Base-by-base conservation (phyloP, 1,140 invertebrate genomes). In the Wasmannia auropunctata region DNA sequence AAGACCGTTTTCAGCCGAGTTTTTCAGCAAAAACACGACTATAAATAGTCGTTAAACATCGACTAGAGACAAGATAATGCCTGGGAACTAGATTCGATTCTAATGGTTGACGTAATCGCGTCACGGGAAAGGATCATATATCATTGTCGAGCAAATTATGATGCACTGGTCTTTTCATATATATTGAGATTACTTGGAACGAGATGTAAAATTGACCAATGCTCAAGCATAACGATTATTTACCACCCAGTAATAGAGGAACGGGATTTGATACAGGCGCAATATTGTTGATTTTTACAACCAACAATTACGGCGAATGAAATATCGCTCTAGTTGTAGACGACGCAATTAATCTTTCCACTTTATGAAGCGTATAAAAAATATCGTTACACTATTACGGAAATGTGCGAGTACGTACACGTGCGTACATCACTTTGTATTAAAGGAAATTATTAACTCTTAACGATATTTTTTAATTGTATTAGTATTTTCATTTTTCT, bases 111-210 rank as follows among this genome's bases (percentile, higher is more conserved):
- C 69, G 86, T 70, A 81, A 89, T 75, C 60, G 22, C 58, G 54
- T 37, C 7, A 76, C 62, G 16, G 31, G 62, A 46, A 43, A 46
- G 22, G 69, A 80, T 81, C 86, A 54, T 89, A 80, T 63, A 89
- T 89, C 88, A 89, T 70, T 75, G 88, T 75, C 86, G 19, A 70
- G 74, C 25, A 49, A 49, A 65, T 87, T 56, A 54, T 28, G 75
- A 65, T 79, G 22, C 46, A 70, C 65, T 16, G 67, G 81, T 86
- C 60, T 81, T 76, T 89, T 86, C 87, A n/a, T n/a, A 69, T 62
- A 80, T 62, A 63, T 81, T 51, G 69, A 58, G 83, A 75, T 69
- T 89, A 81, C 75, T n/a, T 37, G 31, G 51, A 86, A 86, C 81
- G 60, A 88, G 56, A 63, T 67, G n/a, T 31, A 84, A 85, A 86